Evolutionary conservation across 2,888 invertebrate genomes (phyloP), one percentile per base, ranked within the genome.

Genomic region (Bruchidius siliquastri): DNA sequence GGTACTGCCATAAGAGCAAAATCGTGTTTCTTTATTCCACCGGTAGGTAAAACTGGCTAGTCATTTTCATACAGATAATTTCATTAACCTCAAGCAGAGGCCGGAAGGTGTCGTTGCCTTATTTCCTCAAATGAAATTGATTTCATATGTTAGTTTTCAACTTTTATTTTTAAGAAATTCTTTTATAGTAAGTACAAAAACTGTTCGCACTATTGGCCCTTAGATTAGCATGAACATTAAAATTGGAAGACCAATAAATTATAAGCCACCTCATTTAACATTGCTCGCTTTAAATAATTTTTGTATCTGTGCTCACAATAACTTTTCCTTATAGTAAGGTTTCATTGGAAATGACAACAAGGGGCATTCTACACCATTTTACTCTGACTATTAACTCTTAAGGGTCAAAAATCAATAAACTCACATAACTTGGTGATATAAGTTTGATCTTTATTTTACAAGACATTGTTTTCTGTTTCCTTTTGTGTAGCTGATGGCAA

Each of bases 311-410:
- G 49, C 49, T 49, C 49, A 49, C 49, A 21, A 68, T 68, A 84
- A 85, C 85, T 86, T 86, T 87, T 86, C 87, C 86, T 87, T 87
- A 87, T 87, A 87, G 87, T 87, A 87, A 87, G 87, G 87, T 87
- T 84, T 85, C 87, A 87, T 87, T 87, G 87, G 87, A 87, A 87
- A 87, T 87, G 87, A 86, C 78, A 78, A 8, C 2, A 3, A 22
- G 20, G 20, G 68, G 22, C 3, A 22, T n/a, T 21, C 21, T 68
- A 49, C 49, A 49, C 49, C 49, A 49, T 49, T 49, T 49, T 49
- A 49, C 49, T 49, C 49, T 49, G 49, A 49, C 49, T 49, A 49
- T 49, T 49, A 49, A 49, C 49, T 49, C 49, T 49, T 49, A 49
- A 49, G 49, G 49, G 49, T 49, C 49, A 49, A 49, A 49, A 49